Evolutionary conservation across 1,140 invertebrate species (phyloP).

Genomic region (Habropoda laboriosa): DNA sequence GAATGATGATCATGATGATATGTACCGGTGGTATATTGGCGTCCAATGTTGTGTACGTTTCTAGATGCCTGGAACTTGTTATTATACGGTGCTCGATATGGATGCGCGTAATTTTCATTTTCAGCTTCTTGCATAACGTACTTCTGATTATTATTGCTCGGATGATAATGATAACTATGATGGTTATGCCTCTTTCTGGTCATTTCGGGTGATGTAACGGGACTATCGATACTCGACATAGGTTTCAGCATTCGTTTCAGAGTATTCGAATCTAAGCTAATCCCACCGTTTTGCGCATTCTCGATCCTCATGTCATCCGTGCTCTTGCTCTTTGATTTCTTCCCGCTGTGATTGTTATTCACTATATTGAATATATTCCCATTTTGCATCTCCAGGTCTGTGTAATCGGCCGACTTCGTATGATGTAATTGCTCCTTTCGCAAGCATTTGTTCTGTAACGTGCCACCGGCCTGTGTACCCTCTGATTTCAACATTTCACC

Average conservation of each 20-base stretch:
- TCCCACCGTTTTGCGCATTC: constrained; percentile 83
- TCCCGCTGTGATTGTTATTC: constrained; percentile 86
- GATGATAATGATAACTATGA: constrained; percentile 83
- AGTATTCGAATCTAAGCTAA: constrained; percentile 90
- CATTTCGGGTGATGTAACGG: constrained; percentile 94
- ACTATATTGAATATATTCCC: constrained; percentile 85
- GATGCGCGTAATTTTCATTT: constrained; percentile 78
- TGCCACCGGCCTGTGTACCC: constrained; percentile 90
- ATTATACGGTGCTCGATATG: constrained; percentile 79
- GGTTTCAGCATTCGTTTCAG: constrained; percentile 97
- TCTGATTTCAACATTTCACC: constrained; percentile 86
- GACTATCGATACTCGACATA: constrained; percentile 92
- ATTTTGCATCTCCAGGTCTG: constrained; percentile 87
- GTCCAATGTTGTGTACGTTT: constrained; percentile 79
- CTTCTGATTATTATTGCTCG: constrained; percentile 80
- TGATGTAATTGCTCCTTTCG: constrained; percentile 86
- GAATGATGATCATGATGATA: too few relatives aligned
- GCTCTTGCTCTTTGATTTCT: constrained; percentile 91
- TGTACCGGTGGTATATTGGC: constrained; percentile 77
- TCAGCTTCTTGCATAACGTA: constrained; percentile 80
- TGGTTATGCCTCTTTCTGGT: constrained; percentile 86
- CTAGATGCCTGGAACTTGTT: constrained; percentile 82
- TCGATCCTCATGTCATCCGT: constrained; percentile 91
- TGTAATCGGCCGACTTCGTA: constrained; percentile 89
- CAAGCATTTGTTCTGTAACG: constrained; percentile 84